Conservation (phyloP, 2,888 invertebrate species). For the Morpho deidamia region DNA sequence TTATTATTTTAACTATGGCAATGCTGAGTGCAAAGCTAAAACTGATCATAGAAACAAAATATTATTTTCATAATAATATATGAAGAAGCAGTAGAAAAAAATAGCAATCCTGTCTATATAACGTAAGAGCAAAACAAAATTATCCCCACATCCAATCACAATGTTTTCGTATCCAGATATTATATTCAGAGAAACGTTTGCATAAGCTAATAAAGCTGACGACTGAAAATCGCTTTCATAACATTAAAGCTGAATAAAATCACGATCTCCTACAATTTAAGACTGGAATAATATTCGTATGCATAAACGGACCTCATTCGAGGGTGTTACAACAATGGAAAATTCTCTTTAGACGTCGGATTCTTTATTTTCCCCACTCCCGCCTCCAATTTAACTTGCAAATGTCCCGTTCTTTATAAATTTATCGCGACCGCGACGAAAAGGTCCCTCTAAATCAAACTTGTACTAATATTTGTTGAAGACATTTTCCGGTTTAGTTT, state of each 20-base stretch:
- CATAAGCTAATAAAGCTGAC: slow-evolving; percentile 10
- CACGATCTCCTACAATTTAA: slow-evolving; percentile 14
- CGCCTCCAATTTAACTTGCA: slow-evolving; percentile 68
- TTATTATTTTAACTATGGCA: too few species aligned
- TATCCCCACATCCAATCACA: background rate
- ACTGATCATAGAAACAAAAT: too few species aligned
- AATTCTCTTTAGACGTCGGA: slow-evolving; percentile 48
- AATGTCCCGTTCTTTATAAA: slow-evolving; percentile 67
- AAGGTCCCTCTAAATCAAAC: slow-evolving; percentile 32
- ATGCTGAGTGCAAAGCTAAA: too few species aligned
- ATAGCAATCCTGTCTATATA: too few species aligned
- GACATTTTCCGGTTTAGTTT: slow-evolving; percentile 1
- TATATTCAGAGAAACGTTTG: slow-evolving; percentile 2
- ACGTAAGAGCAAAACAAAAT: background rate
- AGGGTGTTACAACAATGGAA: slow-evolving; percentile 58
- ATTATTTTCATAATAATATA: too few species aligned
- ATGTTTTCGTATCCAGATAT: background rate
- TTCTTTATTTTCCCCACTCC: slow-evolving; percentile 52
- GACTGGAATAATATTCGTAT: slow-evolving; percentile 44
- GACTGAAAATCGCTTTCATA: slow-evolving; percentile 9
- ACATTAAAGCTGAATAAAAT: slow-evolving; percentile 14
- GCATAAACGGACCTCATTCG: slow-evolving; percentile 66
- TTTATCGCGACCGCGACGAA: slow-evolving; percentile 47
- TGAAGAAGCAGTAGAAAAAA: too few species aligned
- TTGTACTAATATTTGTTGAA: slow-evolving; percentile 54